These are phyloP conservation scores for Corynorhinus townsendii DNA, from an alignment of 2,113 vertebrate species.

Conservation along the genomic window DNA sequence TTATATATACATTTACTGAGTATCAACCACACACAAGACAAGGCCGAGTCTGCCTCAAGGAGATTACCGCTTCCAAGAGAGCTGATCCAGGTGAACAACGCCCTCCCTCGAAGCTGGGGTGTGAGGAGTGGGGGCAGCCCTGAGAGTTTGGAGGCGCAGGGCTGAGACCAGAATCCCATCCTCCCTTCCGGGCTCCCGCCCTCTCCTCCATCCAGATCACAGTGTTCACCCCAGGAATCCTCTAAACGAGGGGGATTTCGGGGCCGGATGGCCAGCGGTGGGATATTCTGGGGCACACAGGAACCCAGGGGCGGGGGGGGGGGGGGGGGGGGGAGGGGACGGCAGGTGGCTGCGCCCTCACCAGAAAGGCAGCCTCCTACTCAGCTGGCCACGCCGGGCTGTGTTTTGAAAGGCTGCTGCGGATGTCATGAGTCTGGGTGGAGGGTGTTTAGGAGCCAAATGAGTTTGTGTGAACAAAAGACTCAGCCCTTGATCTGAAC, in stretches of 20 bases:
- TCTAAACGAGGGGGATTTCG: not conserved
- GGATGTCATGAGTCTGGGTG: constrained; percentile 91
- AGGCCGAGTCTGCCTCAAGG: not conserved
- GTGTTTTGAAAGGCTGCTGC: constrained; percentile 84
- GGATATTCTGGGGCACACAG: constrained; percentile 31
- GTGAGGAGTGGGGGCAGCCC: not conserved
- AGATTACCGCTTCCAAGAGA: not conserved
- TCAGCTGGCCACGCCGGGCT: constrained; percentile 45
- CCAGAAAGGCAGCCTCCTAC: constrained; percentile 35
- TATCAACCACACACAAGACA: not conserved
- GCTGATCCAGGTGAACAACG: not conserved
- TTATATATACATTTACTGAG: not conserved
- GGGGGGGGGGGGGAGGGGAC: not conserved
- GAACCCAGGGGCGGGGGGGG: constrained; percentile 2
- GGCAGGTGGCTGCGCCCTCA: not conserved
- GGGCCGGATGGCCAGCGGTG: not conserved
- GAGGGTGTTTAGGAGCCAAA: constrained; percentile 87
- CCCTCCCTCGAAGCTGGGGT: not conserved
- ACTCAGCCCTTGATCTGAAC: constrained; percentile 88
- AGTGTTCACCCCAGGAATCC: not conserved
- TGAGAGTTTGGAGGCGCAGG: not conserved
- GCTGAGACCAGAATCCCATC: not conserved
- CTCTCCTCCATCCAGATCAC: not conserved
- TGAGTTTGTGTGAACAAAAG: constrained; percentile 91
- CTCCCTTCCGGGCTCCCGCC: not conserved